phyloP scores from a whole-genome alignment of 2,113 vertebrate species.

The Trinectes maculatus region DNA sequence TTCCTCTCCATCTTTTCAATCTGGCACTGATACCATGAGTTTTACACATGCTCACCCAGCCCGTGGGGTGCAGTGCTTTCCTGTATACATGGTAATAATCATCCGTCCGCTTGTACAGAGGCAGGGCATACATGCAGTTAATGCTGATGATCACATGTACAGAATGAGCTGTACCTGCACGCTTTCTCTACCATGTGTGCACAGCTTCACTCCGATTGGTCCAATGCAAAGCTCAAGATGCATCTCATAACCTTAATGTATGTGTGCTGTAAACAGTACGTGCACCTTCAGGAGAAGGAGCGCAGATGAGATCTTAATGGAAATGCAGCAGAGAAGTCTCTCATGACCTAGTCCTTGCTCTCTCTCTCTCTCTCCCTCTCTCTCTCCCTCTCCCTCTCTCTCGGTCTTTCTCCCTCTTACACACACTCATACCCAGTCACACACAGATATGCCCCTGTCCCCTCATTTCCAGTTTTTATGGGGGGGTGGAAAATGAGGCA shows the following conservation, averaged over 20 bases:
- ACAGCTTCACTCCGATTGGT: no score
- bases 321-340: slow-evolving; percentile 11
- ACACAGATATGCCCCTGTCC: not conserved
- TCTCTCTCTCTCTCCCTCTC: no score
- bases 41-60: not conserved
- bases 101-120: not conserved
- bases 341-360: no score
- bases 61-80: not conserved
- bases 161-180: no score
- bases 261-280: not conserved
- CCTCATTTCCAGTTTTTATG: slow-evolving; percentile 9
- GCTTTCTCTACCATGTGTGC: no score
- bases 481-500: not conserved
- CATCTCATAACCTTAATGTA: not conserved
- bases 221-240: not conserved
- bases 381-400: no score
- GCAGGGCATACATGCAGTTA: no score
- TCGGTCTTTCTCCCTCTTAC: no score
- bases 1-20: slow-evolving; percentile 8
- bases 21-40: not conserved
- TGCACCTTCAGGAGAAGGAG: not conserved
- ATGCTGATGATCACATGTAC: not conserved
- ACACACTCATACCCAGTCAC: not conserved
- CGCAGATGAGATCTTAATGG: slow-evolving; percentile 33
- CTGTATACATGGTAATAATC: not conserved